Base-by-base conservation (phyloP, 2,113 vertebrate genomes). In the Austrofundulus limnaeus region DNA sequence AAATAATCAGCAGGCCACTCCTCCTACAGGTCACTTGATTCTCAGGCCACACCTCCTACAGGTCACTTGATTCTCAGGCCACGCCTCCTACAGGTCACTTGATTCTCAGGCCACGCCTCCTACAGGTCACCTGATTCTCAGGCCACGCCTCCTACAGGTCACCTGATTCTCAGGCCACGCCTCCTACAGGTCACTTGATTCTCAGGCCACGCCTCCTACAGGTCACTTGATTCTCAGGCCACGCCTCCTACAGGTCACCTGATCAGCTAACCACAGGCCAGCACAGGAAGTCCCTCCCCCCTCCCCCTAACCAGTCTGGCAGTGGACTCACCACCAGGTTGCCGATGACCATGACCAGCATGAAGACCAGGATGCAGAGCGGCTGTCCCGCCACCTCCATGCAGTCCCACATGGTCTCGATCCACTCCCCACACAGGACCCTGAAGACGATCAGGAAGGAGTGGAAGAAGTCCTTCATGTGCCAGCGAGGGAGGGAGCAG, bases 321-420 rank as follows among this genome's bases (percentile, higher is more conserved):
- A 49, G 14, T 20, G 59, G 48, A 94, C 97, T 98, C 85, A 98
- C 96, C 95, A 99, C 96, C 50, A 99, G 85, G 82, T 99, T 98
- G 49, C 96, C 97, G 25, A 98, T 93, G 61, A 98, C 94, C 95
- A 98, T 96, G 87, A 98, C 95, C 19, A 94, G 86, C 92, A 98
- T 87, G 90, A 98, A 98, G 71, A 98, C 94, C 37, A 95, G 70
- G 51, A 98, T 87, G 78, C 96, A 99, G 19, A 94, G 68, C 0
- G 93, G 86, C 48, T 91, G 88, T 0, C 93, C 90, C 1, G 94
- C 92, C 0, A 96, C 94, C 25, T 95, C 87, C 96, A 98, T 97
- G 83, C 97, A 98, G 55, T 92, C 92, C 96, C 96, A 98, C 96
- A 98, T 97, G 85, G 96, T 98, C 80, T 99, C 95, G 0, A 99